A percentile compares a stretch with the other conserved stretches of the same genome.
These are phyloP conservation scores for Sycophila sp. DNA, from an alignment of 1,140 invertebrate genomes.

Conservation along the genomic window DNA sequence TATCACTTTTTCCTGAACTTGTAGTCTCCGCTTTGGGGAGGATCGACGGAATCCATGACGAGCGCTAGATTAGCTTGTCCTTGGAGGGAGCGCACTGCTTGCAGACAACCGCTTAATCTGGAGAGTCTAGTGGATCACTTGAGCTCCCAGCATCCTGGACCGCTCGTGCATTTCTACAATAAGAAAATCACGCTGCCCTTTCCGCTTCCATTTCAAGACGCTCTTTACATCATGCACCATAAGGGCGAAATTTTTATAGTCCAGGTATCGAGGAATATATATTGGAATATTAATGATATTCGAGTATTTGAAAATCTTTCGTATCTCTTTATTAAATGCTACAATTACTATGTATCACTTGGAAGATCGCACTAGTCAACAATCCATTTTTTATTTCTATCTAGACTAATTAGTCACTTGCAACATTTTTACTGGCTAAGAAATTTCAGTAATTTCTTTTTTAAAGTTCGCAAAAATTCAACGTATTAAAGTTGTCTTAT, in stretches of 20 bases:
- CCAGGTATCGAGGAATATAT: constrained; percentile 45
- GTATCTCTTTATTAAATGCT: too few species aligned
- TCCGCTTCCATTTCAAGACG: constrained; percentile 51
- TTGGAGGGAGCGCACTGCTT: constrained; percentile 40
- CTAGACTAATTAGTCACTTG: too few species aligned
- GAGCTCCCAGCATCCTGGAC: constrained; percentile 45
- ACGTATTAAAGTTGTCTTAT: too few species aligned
- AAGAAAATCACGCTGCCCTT: constrained; percentile 47
- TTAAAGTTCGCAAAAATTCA: too few species aligned
- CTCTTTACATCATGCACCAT: constrained; percentile 54
- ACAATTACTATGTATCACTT: too few species aligned
- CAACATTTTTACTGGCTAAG: too few species aligned
- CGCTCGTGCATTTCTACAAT: constrained; percentile 56
- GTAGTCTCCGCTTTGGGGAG: constrained; percentile 53
- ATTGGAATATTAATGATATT: too few species aligned
- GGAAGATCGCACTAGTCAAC: too few species aligned
- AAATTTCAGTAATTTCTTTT: too few species aligned
- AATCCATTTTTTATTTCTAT: too few species aligned
- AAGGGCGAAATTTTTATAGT: constrained; percentile 56
- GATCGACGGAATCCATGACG: constrained; percentile 56
- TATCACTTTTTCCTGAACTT: too few species aligned
- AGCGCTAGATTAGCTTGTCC: constrained; percentile 52
- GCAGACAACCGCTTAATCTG: constrained; percentile 46
- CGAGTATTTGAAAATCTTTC: too few species aligned
- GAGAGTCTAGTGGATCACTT: constrained; percentile 54